phyloP scores from a whole-genome alignment of 2,888 invertebrate genomes.

The Sclerodermus sp. region DNA sequence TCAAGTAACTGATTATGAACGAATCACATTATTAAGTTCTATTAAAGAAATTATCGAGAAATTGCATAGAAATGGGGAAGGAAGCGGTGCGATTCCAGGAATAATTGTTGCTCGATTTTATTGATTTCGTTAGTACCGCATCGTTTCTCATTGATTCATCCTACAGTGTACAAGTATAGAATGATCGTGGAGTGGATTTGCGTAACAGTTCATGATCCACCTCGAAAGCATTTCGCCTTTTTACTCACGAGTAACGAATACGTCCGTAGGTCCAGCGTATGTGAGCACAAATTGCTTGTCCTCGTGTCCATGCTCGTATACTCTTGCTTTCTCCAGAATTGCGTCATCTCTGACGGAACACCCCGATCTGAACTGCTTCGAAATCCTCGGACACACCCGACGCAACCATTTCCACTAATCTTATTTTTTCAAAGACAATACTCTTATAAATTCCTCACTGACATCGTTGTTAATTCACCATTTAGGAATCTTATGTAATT shows the following conservation, averaged over 20 bases:
- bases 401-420: neutral
- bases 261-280: constrained; percentile 3
- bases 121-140: too few relatives aligned
- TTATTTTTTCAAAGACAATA: neutral
- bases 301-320: constrained; percentile 16
- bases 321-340: constrained; percentile 33
- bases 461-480: too few relatives aligned
- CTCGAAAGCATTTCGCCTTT: constrained; percentile 12
- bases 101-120: too few relatives aligned
- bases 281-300: constrained; percentile 13
- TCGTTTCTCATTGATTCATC: too few relatives aligned
- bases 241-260: neutral
- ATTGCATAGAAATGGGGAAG: too few relatives aligned
- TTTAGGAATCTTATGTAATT: too few relatives aligned
- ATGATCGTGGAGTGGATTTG: constrained; percentile 15
- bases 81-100: too few relatives aligned
- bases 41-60: too few relatives aligned
- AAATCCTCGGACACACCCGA: constrained; percentile 11
- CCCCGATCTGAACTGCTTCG: constrained; percentile 6
- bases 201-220: constrained; percentile 25
- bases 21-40: neutral
- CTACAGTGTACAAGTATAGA: too few relatives aligned
- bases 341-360: constrained; percentile 18
- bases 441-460: too few relatives aligned
- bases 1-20: neutral